These are phyloP conservation scores for Drosophila kohkoa DNA, from an alignment of 1,140 invertebrate genomes.

Conservation along the genomic window DNA sequence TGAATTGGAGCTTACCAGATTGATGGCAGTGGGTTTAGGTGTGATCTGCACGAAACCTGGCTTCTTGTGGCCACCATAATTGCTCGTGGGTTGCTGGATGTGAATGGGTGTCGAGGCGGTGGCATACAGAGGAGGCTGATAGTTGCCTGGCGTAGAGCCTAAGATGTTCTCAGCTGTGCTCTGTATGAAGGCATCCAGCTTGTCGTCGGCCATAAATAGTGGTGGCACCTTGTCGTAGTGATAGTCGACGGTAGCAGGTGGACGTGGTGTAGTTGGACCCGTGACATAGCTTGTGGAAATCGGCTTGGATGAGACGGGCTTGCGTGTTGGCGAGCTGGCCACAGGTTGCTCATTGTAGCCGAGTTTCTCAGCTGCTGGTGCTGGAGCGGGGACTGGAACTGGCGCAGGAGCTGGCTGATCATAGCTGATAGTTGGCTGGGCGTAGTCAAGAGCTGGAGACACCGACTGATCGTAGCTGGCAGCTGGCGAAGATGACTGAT, in stretches of 20 bases:
- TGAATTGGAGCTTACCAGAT: slow-evolving; percentile 49
- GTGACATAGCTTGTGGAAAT: slow-evolving; percentile 88
- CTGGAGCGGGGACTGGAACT: not conserved
- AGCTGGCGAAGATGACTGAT: slow-evolving; percentile 27
- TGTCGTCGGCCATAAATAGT: slow-evolving; percentile 76
- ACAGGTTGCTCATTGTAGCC: slow-evolving; percentile 51
- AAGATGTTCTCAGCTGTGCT: slow-evolving; percentile 74
- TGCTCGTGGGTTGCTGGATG: slow-evolving; percentile 62
- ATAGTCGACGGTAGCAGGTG: slow-evolving; percentile 65
- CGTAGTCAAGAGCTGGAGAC: slow-evolving; percentile 2
- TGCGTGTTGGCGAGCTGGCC: slow-evolving; percentile 62
- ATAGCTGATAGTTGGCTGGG: slow-evolving; percentile 6
- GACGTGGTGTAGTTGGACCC: slow-evolving; percentile 84
- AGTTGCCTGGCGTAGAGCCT: slow-evolving; percentile 67
- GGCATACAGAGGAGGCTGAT: slow-evolving; percentile 61
- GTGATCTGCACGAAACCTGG: slow-evolving; percentile 78
- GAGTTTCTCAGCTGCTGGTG: slow-evolving; percentile 15
- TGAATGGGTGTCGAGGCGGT: slow-evolving; percentile 71
- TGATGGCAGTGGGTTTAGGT: slow-evolving; percentile 85
- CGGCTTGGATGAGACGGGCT: slow-evolving; percentile 77
- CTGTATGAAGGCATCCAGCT: slow-evolving; percentile 78
- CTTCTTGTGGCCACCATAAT: slow-evolving; percentile 67
- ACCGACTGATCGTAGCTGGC: slow-evolving; percentile 48
- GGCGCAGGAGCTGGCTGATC: slow-evolving; percentile 13
- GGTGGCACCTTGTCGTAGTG: slow-evolving; percentile 79